Percentiles rank a stretch among this genome's conserved stretches.
Conservation (phyloP, 2,888 invertebrate genomes). For the Carpatolechia fugitivella region DNA sequence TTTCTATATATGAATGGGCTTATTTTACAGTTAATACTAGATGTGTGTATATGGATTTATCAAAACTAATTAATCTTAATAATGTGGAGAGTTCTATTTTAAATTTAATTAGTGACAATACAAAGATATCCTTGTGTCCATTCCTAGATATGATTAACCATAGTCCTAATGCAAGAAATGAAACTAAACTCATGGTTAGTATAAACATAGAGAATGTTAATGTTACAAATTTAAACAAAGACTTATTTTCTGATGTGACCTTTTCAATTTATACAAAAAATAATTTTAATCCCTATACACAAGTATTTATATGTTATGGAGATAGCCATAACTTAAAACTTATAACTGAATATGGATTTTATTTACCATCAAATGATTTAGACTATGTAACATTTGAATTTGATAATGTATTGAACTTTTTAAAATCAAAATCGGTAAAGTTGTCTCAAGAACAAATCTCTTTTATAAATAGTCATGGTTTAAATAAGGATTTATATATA, state of each 20-base stretch:
- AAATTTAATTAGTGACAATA: conserved; percentile 75
- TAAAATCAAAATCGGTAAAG: conserved; percentile 48
- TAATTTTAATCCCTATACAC: conserved; percentile 80
- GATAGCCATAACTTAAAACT: conserved; percentile 88
- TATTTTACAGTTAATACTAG: conserved; percentile 93
- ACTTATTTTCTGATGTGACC: conserved; percentile 58
- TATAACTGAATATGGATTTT: conserved; percentile 94
- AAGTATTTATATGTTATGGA: conserved; percentile 95
- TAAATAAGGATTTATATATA: conserved; percentile 82
- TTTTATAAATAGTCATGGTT: conserved; percentile 81
- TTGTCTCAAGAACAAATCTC: conserved; percentile 79
- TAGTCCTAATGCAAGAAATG: conserved; percentile 80
- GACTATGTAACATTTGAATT: conserved; percentile 82
- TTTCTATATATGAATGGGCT: conserved; percentile 85
- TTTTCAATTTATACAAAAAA: conserved; percentile 73
- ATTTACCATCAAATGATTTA: conserved; percentile 82
- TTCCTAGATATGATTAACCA: conserved; percentile 96
- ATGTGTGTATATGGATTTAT: conserved; percentile 85
- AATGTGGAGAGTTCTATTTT: conserved; percentile 59
- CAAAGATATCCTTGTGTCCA: conserved; percentile 89
- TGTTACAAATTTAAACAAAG: conserved; percentile 44
- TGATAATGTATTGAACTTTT: conserved; percentile 69
- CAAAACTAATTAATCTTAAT: conserved; percentile 62
- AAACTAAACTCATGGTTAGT: conserved; percentile 59
- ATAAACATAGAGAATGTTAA: conserved; percentile 50